phyloP scores from a whole-genome alignment of 2,113 vertebrate genomes.

The Esox niger region DNA sequence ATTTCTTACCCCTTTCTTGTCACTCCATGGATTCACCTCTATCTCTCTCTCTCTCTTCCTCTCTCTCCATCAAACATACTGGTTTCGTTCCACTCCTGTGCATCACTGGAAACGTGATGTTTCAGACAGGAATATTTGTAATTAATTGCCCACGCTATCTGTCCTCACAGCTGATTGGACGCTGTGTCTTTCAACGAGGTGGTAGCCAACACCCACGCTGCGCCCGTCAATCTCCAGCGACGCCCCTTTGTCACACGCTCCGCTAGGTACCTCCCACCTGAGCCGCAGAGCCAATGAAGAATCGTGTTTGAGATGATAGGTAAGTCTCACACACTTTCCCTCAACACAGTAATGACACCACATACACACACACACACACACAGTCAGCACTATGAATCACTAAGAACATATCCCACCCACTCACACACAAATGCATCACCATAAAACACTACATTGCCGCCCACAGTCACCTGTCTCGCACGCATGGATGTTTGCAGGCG shows the following conservation, averaged over 20 bases:
- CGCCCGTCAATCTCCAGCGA: constrained; percentile 32
- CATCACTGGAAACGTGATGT: constrained; percentile 62
- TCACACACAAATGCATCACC: background rate
- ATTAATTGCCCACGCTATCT: constrained; percentile 62
- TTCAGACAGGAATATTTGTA: constrained; percentile 66
- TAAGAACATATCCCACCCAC: background rate
- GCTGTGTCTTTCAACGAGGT: constrained; percentile 22
- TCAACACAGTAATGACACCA: background rate
- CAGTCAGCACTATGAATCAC: background rate
- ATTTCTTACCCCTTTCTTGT: constrained; percentile 21
- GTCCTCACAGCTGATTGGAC: constrained; percentile 51
- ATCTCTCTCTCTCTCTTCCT: background rate
- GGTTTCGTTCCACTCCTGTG: constrained; percentile 46
- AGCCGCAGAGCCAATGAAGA: constrained; percentile 32
- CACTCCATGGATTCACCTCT: constrained; percentile 39
- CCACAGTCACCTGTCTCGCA: background rate
- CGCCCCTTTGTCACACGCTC: constrained; percentile 27
- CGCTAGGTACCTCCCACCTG: constrained; percentile 41
- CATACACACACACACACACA: constrained; percentile 5
- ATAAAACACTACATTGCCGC: background rate
- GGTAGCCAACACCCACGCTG: constrained; percentile 48
- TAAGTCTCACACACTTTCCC: constrained; percentile 7
- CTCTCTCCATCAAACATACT: background rate
- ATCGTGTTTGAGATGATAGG: constrained; percentile 42
- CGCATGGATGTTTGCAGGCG: background rate